Evolutionary conservation across 1,140 invertebrate species (phyloP).

Genomic region (Drosophila setifemur): DNA sequence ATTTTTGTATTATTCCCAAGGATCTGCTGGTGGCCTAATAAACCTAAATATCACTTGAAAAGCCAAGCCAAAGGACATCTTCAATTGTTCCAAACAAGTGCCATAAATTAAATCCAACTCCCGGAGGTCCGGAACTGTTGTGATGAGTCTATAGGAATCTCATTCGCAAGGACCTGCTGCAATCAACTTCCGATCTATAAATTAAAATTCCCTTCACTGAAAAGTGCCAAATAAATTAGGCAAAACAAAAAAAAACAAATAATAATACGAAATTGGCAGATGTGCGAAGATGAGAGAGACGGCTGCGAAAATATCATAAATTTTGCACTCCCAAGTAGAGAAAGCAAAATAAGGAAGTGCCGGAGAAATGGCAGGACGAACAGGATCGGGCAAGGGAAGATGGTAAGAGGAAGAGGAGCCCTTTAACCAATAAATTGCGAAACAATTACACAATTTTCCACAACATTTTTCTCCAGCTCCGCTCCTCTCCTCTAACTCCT

Average conservation of each 20-base stretch:
- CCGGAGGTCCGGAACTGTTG: conserved; percentile 31
- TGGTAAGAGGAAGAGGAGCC: conserved; percentile 27
- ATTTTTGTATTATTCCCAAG: not conserved
- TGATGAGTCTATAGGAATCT: not conserved
- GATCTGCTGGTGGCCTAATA: not conserved
- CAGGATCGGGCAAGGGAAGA: no score
- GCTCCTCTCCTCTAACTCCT: no score
- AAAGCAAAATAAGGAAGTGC: not conserved
- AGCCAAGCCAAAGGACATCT: not conserved
- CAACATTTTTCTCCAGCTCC: conserved; percentile 54
- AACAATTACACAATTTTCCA: conserved; percentile 82
- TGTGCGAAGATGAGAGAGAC: conserved; percentile 3
- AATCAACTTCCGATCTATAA: conserved; percentile 24
- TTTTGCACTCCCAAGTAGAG: conserved; percentile 35
- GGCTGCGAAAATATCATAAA: conserved; percentile 53
- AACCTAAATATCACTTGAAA: conserved; percentile 16
- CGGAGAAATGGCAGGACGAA: not conserved
- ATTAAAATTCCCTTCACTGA: not conserved
- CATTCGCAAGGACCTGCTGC: conserved; percentile 10
- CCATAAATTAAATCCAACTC: conserved; percentile 3
- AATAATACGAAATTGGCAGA: conserved; percentile 15
- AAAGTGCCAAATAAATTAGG: conserved; percentile 46
- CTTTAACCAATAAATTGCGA: conserved; percentile 78
- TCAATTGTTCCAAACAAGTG: not conserved
- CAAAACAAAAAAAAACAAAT: conserved; percentile 27